phyloP scores from a whole-genome alignment of 2,888 invertebrate species.

The Nezara viridula region DNA sequence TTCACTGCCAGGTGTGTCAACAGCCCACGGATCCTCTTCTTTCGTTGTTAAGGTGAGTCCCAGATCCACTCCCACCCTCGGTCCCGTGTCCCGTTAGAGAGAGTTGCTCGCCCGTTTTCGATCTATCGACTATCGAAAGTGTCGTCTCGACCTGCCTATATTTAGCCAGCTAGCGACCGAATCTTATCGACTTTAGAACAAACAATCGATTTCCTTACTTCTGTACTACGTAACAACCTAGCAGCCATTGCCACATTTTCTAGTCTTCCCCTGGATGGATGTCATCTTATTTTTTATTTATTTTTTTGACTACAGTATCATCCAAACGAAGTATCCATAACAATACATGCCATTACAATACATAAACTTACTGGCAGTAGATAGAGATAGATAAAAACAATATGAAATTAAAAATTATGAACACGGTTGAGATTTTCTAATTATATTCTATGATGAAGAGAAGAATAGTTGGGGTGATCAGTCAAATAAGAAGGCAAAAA shows the following conservation, averaged over 20 bases:
- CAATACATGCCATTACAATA: too few relatives aligned
- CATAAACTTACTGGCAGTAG: too few relatives aligned
- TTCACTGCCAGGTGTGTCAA: neutral
- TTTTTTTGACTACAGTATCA: too few relatives aligned
- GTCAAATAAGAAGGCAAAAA: too few relatives aligned
- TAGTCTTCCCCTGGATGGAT: neutral
- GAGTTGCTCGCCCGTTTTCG: neutral
- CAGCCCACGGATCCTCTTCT: neutral
- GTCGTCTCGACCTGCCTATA: neutral
- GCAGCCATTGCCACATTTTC: neutral
- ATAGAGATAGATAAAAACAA: too few relatives aligned
- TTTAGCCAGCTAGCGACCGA: neutral
- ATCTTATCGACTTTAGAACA: conserved; percentile 15
- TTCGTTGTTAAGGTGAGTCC: neutral
- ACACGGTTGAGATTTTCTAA: too few relatives aligned
- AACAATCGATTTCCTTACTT: conserved; percentile 13
- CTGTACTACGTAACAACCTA: neutral
- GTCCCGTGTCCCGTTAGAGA: neutral
- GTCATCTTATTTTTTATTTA: too few relatives aligned
- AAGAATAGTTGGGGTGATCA: too few relatives aligned
- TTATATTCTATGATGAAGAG: too few relatives aligned
- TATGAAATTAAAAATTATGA: too few relatives aligned
- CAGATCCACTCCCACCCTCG: neutral
- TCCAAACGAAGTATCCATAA: too few relatives aligned
- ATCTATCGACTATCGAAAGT: conserved; percentile 33